These are phyloP conservation scores for Keiferia lycopersicella DNA, from an alignment of 2,888 invertebrate species.

Conservation along the genomic window DNA sequence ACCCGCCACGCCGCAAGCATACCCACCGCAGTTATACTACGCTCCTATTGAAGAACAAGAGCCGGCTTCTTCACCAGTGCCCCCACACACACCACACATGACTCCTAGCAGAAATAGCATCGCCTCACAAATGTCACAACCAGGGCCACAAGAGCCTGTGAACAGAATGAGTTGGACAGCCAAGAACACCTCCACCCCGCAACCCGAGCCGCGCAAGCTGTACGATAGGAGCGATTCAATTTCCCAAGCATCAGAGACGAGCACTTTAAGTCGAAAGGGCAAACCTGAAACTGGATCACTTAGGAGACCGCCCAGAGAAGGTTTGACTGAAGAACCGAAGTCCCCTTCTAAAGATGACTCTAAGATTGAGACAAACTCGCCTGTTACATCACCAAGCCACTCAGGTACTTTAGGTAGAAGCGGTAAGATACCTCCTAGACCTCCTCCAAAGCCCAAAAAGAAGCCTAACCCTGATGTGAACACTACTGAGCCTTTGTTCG, in stretches of 20 bases:
- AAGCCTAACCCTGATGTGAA: conserved; percentile 82
- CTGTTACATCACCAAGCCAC: conserved; percentile 53
- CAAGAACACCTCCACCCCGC: conserved; percentile 73
- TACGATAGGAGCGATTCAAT: conserved; percentile 61
- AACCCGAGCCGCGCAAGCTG: conserved; percentile 69
- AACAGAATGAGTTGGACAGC: conserved; percentile 78
- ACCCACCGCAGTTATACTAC: conserved; percentile 69
- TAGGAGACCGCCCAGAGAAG: conserved; percentile 62
- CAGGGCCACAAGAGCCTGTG: conserved; percentile 76
- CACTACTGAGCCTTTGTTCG: conserved; percentile 89
- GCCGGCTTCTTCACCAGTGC: conserved; percentile 75
- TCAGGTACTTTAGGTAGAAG: conserved; percentile 73
- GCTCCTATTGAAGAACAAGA: conserved; percentile 80
- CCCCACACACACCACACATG: conserved; percentile 50
- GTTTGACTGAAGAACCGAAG: conserved; percentile 55
- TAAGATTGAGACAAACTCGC: conserved; percentile 60
- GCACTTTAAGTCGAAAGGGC: conserved; percentile 68
- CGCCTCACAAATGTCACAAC: conserved; percentile 73
- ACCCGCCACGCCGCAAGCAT: conserved; percentile 82
- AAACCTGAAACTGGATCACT: conserved; percentile 79
- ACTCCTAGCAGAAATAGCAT: conserved; percentile 74
- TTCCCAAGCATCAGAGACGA: conserved; percentile 62
- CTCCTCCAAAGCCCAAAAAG: conserved; percentile 92
- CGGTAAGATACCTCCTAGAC: conserved; percentile 90
- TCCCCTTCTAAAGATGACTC: conserved; percentile 69